Conservation (phyloP, 92 coral and sea anemone genomes). For the Scolanthus callimorphus region DNA sequence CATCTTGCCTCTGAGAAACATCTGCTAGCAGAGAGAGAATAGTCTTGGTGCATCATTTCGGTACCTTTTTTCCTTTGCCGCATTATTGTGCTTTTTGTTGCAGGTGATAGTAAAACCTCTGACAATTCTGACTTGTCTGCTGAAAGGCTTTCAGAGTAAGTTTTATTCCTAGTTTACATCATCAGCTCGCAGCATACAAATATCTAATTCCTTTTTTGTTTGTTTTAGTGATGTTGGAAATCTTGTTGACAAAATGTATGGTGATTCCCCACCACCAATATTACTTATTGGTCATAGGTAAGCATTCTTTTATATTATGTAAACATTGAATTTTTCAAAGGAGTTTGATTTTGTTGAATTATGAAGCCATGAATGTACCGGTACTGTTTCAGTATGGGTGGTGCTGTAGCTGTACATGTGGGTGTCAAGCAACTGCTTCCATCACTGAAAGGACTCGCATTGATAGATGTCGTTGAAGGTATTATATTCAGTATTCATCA, state of each 20-base stretch:
- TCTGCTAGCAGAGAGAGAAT: too few species aligned
- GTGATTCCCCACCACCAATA: conserved; percentile 69
- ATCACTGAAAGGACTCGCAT: conserved; percentile 75
- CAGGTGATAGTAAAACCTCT: conserved; percentile 81
- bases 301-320: too few species aligned
- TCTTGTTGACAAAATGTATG: conserved; percentile 58
- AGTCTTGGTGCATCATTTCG: too few species aligned
- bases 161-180: background rate
- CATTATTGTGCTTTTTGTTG: background rate
- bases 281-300: conserved; percentile 96
- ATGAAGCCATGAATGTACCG: too few species aligned
- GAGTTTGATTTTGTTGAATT: too few species aligned
- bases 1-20: too few species aligned
- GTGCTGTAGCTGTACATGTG: conserved; percentile 92
- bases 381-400: conserved; percentile 85
- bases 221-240: conserved; percentile 79
- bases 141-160: conserved; percentile 71
- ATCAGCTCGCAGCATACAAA: background rate
- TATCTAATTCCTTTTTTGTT: background rate
- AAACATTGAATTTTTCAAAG: too few species aligned
- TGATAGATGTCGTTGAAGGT: conserved; percentile 99
- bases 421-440: conserved; percentile 61
- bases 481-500: too few species aligned
- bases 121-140: conserved; percentile 76
- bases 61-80: too few species aligned